phyloP scores from a whole-genome alignment of 1,140 invertebrate species.

The Cheumatopsyche charites region DNA sequence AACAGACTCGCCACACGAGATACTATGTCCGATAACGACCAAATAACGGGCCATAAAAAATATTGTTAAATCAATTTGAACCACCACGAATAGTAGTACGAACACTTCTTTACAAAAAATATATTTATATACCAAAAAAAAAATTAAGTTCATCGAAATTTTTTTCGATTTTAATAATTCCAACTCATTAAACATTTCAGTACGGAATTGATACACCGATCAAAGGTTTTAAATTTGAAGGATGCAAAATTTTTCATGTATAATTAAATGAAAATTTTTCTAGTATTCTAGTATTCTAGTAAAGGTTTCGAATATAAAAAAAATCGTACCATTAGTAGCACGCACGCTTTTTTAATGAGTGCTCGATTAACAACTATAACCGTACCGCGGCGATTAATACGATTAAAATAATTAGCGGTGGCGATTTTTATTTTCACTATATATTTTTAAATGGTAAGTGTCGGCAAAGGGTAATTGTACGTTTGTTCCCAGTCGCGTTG shows the following conservation, averaged over 20 bases:
- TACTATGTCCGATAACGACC: conserved; percentile 30
- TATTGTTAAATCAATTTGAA: conserved; percentile 35
- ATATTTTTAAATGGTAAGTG: conserved; percentile 11
- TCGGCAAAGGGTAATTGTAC: conserved; percentile 11
- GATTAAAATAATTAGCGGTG: conserved; percentile 21
- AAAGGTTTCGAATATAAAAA: no score
- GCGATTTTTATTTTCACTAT: neutral
- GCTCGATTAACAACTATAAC: conserved; percentile 22
- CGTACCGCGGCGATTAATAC: conserved; percentile 1
- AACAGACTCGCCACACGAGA: neutral
- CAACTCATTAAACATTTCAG: conserved; percentile 42
- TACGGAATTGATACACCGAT: conserved; percentile 39
- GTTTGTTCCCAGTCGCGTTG: neutral
- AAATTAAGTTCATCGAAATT: conserved; percentile 30
- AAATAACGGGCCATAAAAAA: conserved; percentile 16
- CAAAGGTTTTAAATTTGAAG: conserved; percentile 42
- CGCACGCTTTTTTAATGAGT: conserved; percentile 5
- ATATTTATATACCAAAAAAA: neutral
- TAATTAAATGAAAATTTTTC: conserved; percentile 3
- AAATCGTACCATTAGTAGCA: no score
- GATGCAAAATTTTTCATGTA: neutral
- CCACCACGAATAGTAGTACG: neutral
- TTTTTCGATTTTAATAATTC: conserved; percentile 37
- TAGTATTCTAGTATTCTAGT: neutral
- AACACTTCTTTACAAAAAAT: neutral